A percentile compares a stretch with the other conserved stretches of the same genome.
Conservation (phyloP, 2,888 invertebrate genomes). For the Cryptocephalus moraei region DNA sequence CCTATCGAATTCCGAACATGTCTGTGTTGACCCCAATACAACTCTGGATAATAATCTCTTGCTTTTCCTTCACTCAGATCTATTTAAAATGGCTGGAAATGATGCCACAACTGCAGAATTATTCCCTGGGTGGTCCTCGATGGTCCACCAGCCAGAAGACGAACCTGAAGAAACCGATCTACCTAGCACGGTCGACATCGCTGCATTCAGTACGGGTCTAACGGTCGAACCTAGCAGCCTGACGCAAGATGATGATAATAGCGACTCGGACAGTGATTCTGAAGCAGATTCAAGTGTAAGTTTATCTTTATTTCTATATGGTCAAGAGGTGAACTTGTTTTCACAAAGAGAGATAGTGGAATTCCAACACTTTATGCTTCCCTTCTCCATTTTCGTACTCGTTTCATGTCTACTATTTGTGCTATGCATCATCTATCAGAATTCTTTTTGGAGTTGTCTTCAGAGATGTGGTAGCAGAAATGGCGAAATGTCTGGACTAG, state of each 20-base stretch:
- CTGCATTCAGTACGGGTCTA: slow-evolving; percentile 48
- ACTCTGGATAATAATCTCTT: neutral
- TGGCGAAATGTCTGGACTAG: too few species aligned
- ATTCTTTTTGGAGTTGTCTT: too few species aligned
- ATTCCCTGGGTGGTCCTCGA: slow-evolving; percentile 44
- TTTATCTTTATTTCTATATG: slow-evolving; percentile 4
- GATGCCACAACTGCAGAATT: slow-evolving; percentile 36
- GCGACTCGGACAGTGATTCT: slow-evolving; percentile 49
- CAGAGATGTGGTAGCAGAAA: too few species aligned
- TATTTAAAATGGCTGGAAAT: slow-evolving; percentile 34
- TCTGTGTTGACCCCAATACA: neutral
- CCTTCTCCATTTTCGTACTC: slow-evolving; percentile 2
- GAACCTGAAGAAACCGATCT: slow-evolving; percentile 53
- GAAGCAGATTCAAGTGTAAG: slow-evolving; percentile 43
- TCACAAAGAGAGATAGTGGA: too few species aligned
- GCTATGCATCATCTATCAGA: too few species aligned
- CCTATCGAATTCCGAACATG: too few species aligned
- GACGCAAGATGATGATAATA: slow-evolving; percentile 22
- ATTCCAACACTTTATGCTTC: too few species aligned
- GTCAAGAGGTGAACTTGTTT: too few species aligned
- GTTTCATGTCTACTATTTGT: too few species aligned
- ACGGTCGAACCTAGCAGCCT: slow-evolving; percentile 27
- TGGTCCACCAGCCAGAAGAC: slow-evolving; percentile 47
- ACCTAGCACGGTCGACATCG: slow-evolving; percentile 57
- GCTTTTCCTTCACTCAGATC: slow-evolving; percentile 6